Base-by-base conservation (phyloP, 2,888 invertebrate species). In the Drosophila kuntzei region DNA sequence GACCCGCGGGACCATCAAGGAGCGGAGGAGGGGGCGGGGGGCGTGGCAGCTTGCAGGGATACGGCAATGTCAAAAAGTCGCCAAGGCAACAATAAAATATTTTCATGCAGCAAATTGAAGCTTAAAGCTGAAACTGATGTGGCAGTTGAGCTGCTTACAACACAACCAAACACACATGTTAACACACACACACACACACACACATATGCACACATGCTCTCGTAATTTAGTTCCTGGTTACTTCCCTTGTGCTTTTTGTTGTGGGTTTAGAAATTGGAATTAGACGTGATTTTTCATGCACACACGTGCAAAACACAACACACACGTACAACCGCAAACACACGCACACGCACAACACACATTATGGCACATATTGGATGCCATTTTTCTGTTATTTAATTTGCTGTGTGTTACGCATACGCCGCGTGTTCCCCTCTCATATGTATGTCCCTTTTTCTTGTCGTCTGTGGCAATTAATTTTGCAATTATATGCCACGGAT, bases 401-500 rank as follows among this genome's bases (percentile, higher is more conserved):
- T 65, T 44, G 53, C 32, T 55, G 46, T 46, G 36, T 53, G 50
- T 78, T 70, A 63, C 75, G 66, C 63, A 79, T 67, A 67, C 66
- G 75, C 60, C 61, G 47, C 63, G 43, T 73, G 25, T 55, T 7
- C n/a, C 44, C 12, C 41, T 14, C 50, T 39, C 32, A n/a, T 4
- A 5, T 32, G 9, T 7, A 8, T 47, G 39, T 12, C 16, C 36
- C 12, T 7, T 7, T n/a, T n/a, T 16, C 25, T 14, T 27, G 36
- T 25, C 36, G 41, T 51, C 62, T 44, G 55, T 32, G 53, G 50
- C 64, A 85, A 81, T 71, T 66, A 65, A 76, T 79, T 76, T 68
- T 73, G 55, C 71, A 83, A 86, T 79, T 76, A 73, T 70, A 39
- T 63, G 54, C 54, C 65, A 66, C 58, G 72, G 72, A 85, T 81